Base-by-base conservation (phyloP, 2,888 invertebrate genomes). In the Pandemis corylana region DNA sequence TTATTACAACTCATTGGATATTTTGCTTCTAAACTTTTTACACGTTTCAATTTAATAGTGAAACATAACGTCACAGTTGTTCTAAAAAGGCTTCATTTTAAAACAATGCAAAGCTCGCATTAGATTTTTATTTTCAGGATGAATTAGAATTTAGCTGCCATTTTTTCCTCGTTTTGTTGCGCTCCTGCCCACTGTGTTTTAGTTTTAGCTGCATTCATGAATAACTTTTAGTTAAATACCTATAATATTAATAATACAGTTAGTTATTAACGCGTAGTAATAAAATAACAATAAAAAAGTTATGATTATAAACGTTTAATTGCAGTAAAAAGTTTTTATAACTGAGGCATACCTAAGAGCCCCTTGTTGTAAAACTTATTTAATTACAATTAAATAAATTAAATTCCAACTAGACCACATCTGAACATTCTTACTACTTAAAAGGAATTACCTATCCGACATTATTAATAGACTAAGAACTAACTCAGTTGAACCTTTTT, bases 121-220 rank as follows among this genome's bases (percentile, higher is more conserved):
- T 71, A 75, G 66, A 56, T 46, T 20, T 75, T 63, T 70, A 53
- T 74, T 65, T 67, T 65, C 61, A 51, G 28, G 9, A 59, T 66
- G 69, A 65, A 65, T 75, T 78, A 77, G 67, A 76, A 75, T 76
- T 78, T 67, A 73, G 74, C 71, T n/a, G 59, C 42, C 66, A 61
- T 10, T 70, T 71, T 76, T 71, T 42, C 66, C 63, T 20, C 15
- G 36, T 68, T 63, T 67, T 62, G 56, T 13, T 68, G 65, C 53
- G 64, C 62, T 44, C 59, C 53, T 41, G 59, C 59, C 28, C 70
- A 46, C 36, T 75, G 68, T 75, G 75, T 59, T 70, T 73, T 73
- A 70, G 69, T 71, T 75, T 75, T 69, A 69, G 62, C 56, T 13
- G 62, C 44, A 51, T 66, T 65, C 59, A 64, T 65, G 28, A 65